Evolutionary conservation across 2,797 vertebrate genomes (phyloP).

Genomic region (Pteronotus mesoamericanus): DNA sequence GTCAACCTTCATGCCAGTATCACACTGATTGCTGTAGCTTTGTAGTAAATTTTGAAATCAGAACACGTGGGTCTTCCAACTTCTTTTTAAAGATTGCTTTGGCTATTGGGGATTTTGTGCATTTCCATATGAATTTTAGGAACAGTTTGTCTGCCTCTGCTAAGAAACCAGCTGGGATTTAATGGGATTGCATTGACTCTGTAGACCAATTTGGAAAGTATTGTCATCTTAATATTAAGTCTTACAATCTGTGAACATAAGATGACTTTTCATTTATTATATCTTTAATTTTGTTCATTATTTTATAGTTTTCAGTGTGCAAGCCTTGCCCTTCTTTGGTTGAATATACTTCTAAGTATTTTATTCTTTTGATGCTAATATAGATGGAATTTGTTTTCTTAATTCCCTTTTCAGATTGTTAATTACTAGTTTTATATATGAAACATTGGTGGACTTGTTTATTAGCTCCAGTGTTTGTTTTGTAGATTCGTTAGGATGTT

Average conservation of each 20-base stretch:
- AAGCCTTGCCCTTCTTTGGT: neutral
- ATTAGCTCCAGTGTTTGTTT: neutral
- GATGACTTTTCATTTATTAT: neutral
- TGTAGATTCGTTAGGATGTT: neutral
- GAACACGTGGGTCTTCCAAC: neutral
- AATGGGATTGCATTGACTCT: neutral
- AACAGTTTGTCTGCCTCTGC: neutral
- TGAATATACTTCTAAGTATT: slow-evolving; percentile 1
- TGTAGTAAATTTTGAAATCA: neutral
- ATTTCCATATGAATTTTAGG: neutral
- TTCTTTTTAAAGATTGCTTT: neutral
- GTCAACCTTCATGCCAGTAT: neutral
- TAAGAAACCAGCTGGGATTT: neutral
- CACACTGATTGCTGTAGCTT: neutral
- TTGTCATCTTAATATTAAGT: neutral
- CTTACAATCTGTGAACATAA: neutral
- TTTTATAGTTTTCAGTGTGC: neutral
- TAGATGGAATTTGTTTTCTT: neutral
- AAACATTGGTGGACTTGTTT: neutral
- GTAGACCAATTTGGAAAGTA: neutral
- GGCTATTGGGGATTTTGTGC: neutral
- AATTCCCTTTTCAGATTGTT: neutral
- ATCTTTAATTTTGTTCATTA: neutral
- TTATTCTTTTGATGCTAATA: neutral
- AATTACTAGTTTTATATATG: neutral